Evolutionary conservation across 2,888 invertebrate genomes (phyloP).

Genomic region (Aethes cnicana): DNA sequence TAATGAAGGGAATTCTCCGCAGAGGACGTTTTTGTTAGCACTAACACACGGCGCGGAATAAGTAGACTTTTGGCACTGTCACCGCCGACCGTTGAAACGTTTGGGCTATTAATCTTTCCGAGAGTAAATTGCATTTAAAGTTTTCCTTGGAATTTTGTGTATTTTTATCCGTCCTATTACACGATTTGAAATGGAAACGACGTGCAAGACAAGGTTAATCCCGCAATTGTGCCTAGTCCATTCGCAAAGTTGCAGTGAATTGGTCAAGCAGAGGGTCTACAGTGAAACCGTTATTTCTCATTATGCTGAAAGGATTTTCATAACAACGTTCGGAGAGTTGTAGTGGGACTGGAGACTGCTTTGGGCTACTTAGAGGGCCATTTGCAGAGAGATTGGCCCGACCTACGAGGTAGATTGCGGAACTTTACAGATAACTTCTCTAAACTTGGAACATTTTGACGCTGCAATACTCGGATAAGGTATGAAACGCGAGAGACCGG

Average conservation of each 20-base stretch:
- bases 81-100: conserved; percentile 66
- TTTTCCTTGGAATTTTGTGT: conserved; percentile 68
- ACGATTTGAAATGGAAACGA: conserved; percentile 51
- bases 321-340: conserved; percentile 60
- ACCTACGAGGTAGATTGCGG: conserved; percentile 75
- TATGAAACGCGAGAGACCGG: conserved; percentile 76
- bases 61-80: conserved; percentile 71
- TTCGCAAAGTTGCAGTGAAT: conserved; percentile 30
- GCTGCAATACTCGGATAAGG: conserved; percentile 77
- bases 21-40: conserved; percentile 66
- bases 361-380: conserved; percentile 73
- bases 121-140: conserved; percentile 75
- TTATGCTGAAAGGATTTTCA: conserved; percentile 64
- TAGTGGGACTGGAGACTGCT: conserved; percentile 58
- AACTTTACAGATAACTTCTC: conserved; percentile 77
- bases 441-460: conserved; percentile 78
- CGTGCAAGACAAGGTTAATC: conserved; percentile 47
- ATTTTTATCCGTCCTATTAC: conserved; percentile 42
- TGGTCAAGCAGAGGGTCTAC: conserved; percentile 41
- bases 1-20: conserved; percentile 68
- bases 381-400: conserved; percentile 73
- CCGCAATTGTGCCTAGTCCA: conserved; percentile 35
- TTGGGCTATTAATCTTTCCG: conserved; percentile 70
- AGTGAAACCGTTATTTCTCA: conserved; percentile 49
- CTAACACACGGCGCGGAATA: conserved; percentile 48